Base-by-base conservation (phyloP, 2,797 vertebrate genomes). In the Acipenser ruthenus region DNA sequence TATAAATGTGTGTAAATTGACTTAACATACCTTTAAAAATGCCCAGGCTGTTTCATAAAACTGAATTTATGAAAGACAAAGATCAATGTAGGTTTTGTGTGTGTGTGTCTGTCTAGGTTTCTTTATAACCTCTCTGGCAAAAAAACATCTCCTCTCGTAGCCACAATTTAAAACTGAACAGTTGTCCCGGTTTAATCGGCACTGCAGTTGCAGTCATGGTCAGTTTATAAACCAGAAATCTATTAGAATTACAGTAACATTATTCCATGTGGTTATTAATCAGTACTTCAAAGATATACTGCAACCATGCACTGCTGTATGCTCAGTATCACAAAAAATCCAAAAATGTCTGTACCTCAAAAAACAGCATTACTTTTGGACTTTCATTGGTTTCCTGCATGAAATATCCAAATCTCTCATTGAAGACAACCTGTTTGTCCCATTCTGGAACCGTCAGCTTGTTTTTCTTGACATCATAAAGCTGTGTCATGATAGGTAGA, bases 391-490 rank as follows among this genome's bases (percentile, higher is more conserved):
- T 82, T 66, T 90, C 82, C 78, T 90, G 86, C 67, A 97, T 80
- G 73, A 99, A 95, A 76, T 94, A 90, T 60, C 82, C 82, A 65
- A 98, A 96, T 62, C 89, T 85, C 60, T 97, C 94, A 67, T 97
- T 96, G 84, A 98, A 98, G 83, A 99, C 83, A 67, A 99, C 89
- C 87, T 95, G 97, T 53, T 99, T 96, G 72, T 95, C 92, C 97
- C 97, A 99, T 64, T 95, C 93, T 1, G 97, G 95, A 80, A 95
- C 73, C 50, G 87, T 77, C 50, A 92, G 93, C 72, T 95, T 96
- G 74, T 91, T 89, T 68, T 90, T 92, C 75, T 89, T 96, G 71
- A 97, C 95, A 84, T 99, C 93, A 70, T 92, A 99, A 0, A 94
- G 92, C 65, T 96, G 94, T 2, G 94, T 97, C 83, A 94, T 94